A percentile compares a stretch with the other conserved stretches of the same genome.
These are phyloP conservation scores for Drosophila vallismaia DNA, from an alignment of 2,888 invertebrate species.

Conservation along the genomic window DNA sequence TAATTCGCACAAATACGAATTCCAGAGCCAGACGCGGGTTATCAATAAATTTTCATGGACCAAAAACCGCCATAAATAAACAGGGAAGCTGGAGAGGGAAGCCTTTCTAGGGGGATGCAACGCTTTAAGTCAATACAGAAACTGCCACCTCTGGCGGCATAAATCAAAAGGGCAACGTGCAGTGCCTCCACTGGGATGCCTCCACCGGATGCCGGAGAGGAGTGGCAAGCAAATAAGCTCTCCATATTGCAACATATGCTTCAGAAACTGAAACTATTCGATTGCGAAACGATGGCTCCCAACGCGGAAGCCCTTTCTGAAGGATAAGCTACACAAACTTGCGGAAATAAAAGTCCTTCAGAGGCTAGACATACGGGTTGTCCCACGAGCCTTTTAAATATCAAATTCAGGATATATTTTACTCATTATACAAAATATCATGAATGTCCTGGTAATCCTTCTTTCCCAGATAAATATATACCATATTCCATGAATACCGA, in stretches of 20 bases:
- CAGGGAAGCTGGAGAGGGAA: not conserved
- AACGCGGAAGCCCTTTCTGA: not conserved
- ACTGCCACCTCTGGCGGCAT: conserved; percentile 35
- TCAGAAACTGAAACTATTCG: conserved; percentile 12
- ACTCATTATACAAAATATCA: too few relatives aligned
- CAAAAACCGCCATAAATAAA: conserved; percentile 34
- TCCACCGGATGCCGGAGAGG: not conserved
- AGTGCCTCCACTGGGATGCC: conserved; percentile 3
- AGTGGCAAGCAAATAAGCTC: conserved; percentile 4
- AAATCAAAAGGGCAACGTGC: conserved; percentile 38
- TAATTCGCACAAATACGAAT: conserved; percentile 1
- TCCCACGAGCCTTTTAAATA: not conserved
- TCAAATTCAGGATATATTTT: not conserved
- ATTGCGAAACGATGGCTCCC: conserved; percentile 10
- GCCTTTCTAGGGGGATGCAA: conserved; percentile 15
- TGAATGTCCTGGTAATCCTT: too few relatives aligned
- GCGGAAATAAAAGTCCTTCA: not conserved
- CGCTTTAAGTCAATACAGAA: conserved; percentile 40
- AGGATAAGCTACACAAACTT: not conserved
- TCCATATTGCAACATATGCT: conserved; percentile 41
- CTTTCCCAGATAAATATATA: not conserved
- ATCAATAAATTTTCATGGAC: conserved; percentile 34
- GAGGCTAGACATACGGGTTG: too few relatives aligned
- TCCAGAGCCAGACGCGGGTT: conserved; percentile 3
- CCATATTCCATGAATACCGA: not conserved